Base-by-base conservation (phyloP, 2,113 vertebrate genomes). In the Oreochromis aureus region DNA sequence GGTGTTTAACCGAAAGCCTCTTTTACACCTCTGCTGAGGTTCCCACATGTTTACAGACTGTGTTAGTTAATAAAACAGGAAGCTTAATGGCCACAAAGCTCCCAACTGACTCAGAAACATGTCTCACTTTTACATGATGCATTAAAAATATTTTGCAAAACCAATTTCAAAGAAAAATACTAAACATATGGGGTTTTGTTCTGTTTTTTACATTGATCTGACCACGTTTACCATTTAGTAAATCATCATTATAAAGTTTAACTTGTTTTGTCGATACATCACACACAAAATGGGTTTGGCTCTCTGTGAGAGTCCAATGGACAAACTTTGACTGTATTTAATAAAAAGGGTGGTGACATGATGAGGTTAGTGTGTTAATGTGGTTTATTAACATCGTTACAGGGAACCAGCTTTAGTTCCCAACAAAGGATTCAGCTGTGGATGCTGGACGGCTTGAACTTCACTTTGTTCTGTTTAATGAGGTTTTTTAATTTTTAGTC, bases 61-160 rank as follows among this genome's bases (percentile, higher is more conserved):
- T 54, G 19, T 22, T 10, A 19, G 16, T 34, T 61, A 32, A 34
- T 34, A 11, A 6, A 61, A 32, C 59, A 61, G 59, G 30, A 61
- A 61, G 59, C 16, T 18, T 1, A 32, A 61, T 32, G 8, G 3
- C 8, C 58, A 16, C 58, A 61, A 18, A 61, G 30, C 58, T 10
- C 54, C 3, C 54, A 24, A n/a, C 3, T 39, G 4, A 0, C 10
- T 36, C 32, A 36, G 10, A 63, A 18, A 19, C 3, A 63, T 36
- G 1, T 66, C 1, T 36, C 32, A 61, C 18, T 11, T 7, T 63
- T 19, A n/a, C 34, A 36, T 10, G 10, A 10, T 63, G 3, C 59
- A 15, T 15, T 27, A 1, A 56, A 39, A 27, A 56, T 27, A 56
- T 15, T 56, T 34, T 6, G 9, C 10, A 19, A 63, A 66, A 66